Base-by-base conservation (phyloP, 2,113 vertebrate genomes). In the Prunella himalayana region DNA sequence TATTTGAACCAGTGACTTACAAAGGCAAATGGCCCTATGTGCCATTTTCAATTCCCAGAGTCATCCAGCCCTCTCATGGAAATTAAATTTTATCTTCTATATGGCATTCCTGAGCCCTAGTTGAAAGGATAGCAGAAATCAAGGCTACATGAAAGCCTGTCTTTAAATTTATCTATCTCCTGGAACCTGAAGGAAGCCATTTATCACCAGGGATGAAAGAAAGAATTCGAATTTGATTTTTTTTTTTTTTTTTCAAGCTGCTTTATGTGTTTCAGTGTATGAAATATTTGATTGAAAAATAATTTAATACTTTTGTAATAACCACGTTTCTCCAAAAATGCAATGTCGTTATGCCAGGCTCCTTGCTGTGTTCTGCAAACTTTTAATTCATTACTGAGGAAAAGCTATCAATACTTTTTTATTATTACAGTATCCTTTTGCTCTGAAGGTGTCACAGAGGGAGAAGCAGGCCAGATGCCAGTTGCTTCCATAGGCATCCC, bases 231-330 rank as follows among this genome's bases (percentile, higher is more conserved):
- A 93, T 96, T 92, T 83, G 47, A 81, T 84, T 72, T 93, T 92
- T 88, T 50, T 84, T 84, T 72, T 93, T 92, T 88, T 50, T 84
- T 81, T 70, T 88, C 76, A 79, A 93, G 79, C 92, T 90, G 82
- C 76, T 93, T 94, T 91, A 81, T 90, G 79, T 88, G 56, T 86
- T 94, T 88, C 63, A 88, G 50, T 76, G 77, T 60, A 51, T 86
- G 51, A 96, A 93, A 88, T 92, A 95, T 84, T 88, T 88, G 81
- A 96, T 81, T 93, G 85, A 78, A 97, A 94, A 88, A 83, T 91
- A 95, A 95, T 81, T 77, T 86, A 96, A 84, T 96, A 83, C 49
- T 81, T 93, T 78, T 41, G 28, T 88, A 92, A 90, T 93, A 87
- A 82, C n/a, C 24, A 51, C 28, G 3, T 90, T 95, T 88, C 82